A percentile compares a stretch with the other conserved stretches of the same genome.
phyloP scores from a whole-genome alignment of 2,888 invertebrate genomes.

The Philonicus albiceps region DNA sequence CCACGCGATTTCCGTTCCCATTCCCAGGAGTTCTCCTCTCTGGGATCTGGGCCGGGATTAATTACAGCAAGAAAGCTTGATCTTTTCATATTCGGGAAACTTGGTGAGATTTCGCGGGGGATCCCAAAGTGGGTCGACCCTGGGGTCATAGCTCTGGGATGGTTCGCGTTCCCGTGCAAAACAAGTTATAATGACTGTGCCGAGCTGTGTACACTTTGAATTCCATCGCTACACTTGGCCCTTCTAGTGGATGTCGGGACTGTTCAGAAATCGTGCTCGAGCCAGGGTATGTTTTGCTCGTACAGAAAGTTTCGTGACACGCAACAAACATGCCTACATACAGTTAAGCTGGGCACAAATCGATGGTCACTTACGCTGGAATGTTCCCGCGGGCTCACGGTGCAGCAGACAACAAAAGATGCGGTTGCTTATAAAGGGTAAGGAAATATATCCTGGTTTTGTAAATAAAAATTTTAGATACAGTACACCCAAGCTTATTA shows the following conservation, averaged over 20 bases:
- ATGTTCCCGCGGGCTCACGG: background rate
- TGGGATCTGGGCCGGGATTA: conserved; percentile 22
- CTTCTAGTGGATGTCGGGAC: background rate
- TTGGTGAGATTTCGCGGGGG: background rate
- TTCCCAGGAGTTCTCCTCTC: conserved; percentile 8
- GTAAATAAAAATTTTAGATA: background rate
- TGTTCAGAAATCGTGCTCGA: background rate
- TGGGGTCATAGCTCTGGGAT: conserved; percentile 13
- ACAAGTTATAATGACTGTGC: conserved; percentile 34
- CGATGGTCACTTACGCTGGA: background rate
- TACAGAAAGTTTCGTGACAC: background rate
- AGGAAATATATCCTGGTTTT: background rate
- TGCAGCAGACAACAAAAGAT: background rate
- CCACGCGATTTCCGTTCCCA: conserved; percentile 27
- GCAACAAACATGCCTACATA: background rate
- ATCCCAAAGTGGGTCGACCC: conserved; percentile 4
- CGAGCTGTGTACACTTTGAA: background rate
- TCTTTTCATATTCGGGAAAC: conserved; percentile 19
- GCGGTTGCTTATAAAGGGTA: background rate
- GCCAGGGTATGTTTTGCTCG: background rate
- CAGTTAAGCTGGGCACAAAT: background rate
- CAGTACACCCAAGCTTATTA: background rate
- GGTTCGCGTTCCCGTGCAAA: conserved; percentile 18
- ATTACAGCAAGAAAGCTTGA: conserved; percentile 26
- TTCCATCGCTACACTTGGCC: background rate